Evolutionary conservation across 1,140 invertebrate genomes (phyloP), one percentile per base, ranked within the genome.

Genomic region (Chrysopa pallens): DNA sequence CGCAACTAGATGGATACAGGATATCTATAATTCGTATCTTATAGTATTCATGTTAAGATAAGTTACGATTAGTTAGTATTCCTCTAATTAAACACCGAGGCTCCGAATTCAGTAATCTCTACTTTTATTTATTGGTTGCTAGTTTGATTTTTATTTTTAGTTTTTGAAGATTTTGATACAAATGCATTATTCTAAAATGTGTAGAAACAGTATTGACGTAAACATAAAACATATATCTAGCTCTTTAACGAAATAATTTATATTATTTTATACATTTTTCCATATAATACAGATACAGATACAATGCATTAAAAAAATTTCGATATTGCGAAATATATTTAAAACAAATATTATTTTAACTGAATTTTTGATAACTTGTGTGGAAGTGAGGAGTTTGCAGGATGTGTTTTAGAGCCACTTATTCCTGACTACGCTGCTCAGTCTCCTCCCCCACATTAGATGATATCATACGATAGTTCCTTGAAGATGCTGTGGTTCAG

Each of bases 401-500:
- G 12, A 14, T 14, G 36, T 57, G 41, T 42, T 49, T 23, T 72
- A 75, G 52, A 74, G 70, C 73, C 76, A 76, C 54, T 76, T 78
- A 52, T 78, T 80, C 59, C 73, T 68, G 40, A 74, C 56, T 43
- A 68, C 69, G 64, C 73, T 72, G 62, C 73, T 73, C 50, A 74
- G 64, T 63, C 81, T 73, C 63, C 81, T 78, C 73, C 81, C 81
- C 80, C 81, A 84, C 81, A 84, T 84, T 36, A 84, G 78, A 70
- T 85, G 77, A 70, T 85, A 84, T 88, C 81, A 88, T 84, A 88
- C 84, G 58, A 88, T 86, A 55, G 84, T 87, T 47, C 84, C 84
- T 62, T 86, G 82, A 44, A 87, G 63, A 52, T 84, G 78, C 52
- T 83, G 79, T 1, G 79, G 74, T 52, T 82, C 80, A 37, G 38